phyloP scores from a whole-genome alignment of 2,113 vertebrate genomes.

The Aphelocoma coerulescens region DNA sequence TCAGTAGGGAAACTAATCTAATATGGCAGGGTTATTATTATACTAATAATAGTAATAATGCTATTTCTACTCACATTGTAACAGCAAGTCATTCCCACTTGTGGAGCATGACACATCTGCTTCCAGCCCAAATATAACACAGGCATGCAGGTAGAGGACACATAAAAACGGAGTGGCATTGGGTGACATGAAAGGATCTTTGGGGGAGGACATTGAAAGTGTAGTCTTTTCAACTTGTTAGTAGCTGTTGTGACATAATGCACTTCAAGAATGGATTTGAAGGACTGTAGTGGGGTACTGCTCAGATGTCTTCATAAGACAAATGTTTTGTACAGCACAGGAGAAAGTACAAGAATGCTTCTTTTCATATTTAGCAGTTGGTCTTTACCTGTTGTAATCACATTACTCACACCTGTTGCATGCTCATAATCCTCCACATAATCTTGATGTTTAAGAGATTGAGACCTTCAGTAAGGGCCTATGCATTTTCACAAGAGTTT shows the following conservation, averaged over 20 bases:
- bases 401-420: background rate
- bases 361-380: background rate
- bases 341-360: background rate
- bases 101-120: background rate
- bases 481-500: background rate
- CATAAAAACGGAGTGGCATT: background rate
- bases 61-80: background rate
- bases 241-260: background rate
- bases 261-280: background rate
- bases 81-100: background rate
- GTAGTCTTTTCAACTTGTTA: background rate
- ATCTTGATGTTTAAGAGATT: background rate
- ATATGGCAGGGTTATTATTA: background rate
- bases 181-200: background rate
- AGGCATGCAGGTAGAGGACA: background rate
- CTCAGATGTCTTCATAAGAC: background rate
- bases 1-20: background rate
- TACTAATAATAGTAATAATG: background rate
- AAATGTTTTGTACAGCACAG: rapidly evolving
- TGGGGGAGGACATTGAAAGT: background rate
- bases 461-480: background rate
- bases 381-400: background rate
- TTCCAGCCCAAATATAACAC: background rate
- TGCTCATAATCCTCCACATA: background rate
- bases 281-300: rapidly evolving